Evolutionary conservation across 2,113 vertebrate species (phyloP), one percentile per base, ranked within the genome.

Genomic region (Daphoenositta chrysoptera): DNA sequence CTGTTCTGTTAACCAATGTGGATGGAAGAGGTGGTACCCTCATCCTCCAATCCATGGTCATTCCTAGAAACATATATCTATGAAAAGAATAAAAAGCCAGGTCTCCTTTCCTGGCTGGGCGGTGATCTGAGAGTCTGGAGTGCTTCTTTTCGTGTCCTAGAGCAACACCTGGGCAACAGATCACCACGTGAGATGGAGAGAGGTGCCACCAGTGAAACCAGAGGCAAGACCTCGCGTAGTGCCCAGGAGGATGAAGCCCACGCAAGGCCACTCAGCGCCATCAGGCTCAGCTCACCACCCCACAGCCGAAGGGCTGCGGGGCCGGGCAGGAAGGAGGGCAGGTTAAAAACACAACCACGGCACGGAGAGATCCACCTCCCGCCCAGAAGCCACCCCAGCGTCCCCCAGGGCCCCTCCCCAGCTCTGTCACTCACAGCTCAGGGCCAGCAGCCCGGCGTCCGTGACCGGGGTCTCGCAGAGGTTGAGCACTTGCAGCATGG

Each of bases 401-500:
- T 7, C 51, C 40, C 44, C 13, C 1, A 1, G n/a, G n/a, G n/a
- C n/a, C n/a, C n/a, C n/a, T n/a, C n/a, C n/a, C n/a, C 0, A 6
- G 42, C 24, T n/a, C 4, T 4, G 57, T 40, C 56, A 98, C 99
- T 99, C 98, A 99, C 99, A 99, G 93, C 99, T 99, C 78, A 99
- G 98, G 9, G 99, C 98, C 97, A 99, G 98, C 94, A 99, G 98
- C 33, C 99, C 99, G 0, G 99, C 99, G 13, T 99, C 99, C 0
- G 99, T 99, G 69, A 99, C 99, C 0, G 99, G 99, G 1, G 99
- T 99, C 98, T 99, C 99, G 48, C 99, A 99, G 96, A 99, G 98
- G 98, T 99, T 99, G 95, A 99, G 98, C 94, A 99, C 99, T 98
- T 99, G 99, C 87, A 99, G 98, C 97, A 99, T 99, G 45, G 99